Evolutionary conservation across 1,140 invertebrate genomes (phyloP), one percentile per base, ranked within the genome.

Genomic region (Plodia interpunctella): DNA sequence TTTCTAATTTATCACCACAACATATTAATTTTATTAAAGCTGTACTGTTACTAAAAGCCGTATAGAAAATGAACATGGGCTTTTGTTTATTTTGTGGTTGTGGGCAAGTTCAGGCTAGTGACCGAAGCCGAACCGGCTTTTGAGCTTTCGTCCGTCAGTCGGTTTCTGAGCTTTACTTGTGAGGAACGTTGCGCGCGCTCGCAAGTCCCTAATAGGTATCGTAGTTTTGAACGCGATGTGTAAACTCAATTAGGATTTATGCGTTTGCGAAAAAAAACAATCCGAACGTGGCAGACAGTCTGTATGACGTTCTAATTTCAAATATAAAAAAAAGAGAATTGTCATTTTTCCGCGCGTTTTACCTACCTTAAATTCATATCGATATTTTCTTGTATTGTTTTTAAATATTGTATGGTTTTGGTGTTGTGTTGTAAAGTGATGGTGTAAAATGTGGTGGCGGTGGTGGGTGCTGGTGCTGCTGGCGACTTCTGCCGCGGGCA

Each of bases 401-500:
- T 20, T 8, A 6, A 6, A 11, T 18, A 15, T 17, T 15, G 9
- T 17, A 19, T 20, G 5, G 50, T 53, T 53, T 53, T 53, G 51
- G 57, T 59, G 50, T 19, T 53, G 17, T 38, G 60, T 68, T 55
- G 64, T 60, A 59, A 44, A 82, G 77, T 81, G 63, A 75, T 80
- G 72, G 63, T 76, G 78, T 74, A 80, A 62, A 62, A 83, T 85
- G 82, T 65, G 75, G 66, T 63, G 55, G 67, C 66, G 72, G 60
- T 76, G 66, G 71, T 55, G 77, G 57, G 55, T 76, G 65, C 50
- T 76, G 63, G 62, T 63, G 56, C 54, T 86, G 70, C 69, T 87
- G 67, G 74, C 73, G 75, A 62, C 70, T 9, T 69, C 68, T 9
- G 84, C 72, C 63, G 70, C 72, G 55, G 80, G 72, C 20, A 80